These are phyloP conservation scores for Lasioglossum lativentre DNA, from an alignment of 2,888 invertebrate species.

Conservation along the genomic window DNA sequence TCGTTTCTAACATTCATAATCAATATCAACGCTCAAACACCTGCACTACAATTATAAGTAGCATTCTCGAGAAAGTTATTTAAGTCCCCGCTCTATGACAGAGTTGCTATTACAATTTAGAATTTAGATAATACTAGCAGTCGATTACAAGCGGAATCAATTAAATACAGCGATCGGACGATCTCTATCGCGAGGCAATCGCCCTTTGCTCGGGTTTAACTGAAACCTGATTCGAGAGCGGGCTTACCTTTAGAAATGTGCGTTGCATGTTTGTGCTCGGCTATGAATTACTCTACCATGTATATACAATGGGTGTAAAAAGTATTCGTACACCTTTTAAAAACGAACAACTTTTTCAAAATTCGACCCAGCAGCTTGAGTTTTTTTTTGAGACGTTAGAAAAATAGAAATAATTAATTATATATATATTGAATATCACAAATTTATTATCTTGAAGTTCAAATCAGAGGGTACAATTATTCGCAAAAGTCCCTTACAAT, in stretches of 20 bases:
- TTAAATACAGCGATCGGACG: slow-evolving; percentile 2
- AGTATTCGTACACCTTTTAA: too few species aligned
- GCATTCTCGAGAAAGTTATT: not conserved
- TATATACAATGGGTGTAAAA: too few species aligned
- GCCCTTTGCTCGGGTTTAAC: slow-evolving; percentile 45
- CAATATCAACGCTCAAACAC: not conserved
- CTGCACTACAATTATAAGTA: not conserved
- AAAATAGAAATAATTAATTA: too few species aligned
- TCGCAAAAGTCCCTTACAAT: too few species aligned
- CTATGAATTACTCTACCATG: slow-evolving; percentile 78
- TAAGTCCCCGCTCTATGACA: not conserved
- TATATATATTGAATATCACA: too few species aligned
- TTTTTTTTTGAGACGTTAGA: too few species aligned
- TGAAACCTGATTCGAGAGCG: slow-evolving; percentile 48
- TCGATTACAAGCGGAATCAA: not conserved
- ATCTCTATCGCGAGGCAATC: slow-evolving; percentile 30
- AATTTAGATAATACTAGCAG: too few species aligned
- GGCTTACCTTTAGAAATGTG: slow-evolving; percentile 76
- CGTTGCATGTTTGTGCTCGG: slow-evolving; percentile 75
- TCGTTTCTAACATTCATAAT: not conserved
- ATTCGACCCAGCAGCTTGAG: too few species aligned
- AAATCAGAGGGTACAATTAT: too few species aligned
- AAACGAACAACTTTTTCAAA: too few species aligned
- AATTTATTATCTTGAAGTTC: too few species aligned
- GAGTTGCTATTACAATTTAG: too few species aligned